phyloP scores from a whole-genome alignment of 1,140 invertebrate species.

The Aphaenogaster rudis region DNA sequence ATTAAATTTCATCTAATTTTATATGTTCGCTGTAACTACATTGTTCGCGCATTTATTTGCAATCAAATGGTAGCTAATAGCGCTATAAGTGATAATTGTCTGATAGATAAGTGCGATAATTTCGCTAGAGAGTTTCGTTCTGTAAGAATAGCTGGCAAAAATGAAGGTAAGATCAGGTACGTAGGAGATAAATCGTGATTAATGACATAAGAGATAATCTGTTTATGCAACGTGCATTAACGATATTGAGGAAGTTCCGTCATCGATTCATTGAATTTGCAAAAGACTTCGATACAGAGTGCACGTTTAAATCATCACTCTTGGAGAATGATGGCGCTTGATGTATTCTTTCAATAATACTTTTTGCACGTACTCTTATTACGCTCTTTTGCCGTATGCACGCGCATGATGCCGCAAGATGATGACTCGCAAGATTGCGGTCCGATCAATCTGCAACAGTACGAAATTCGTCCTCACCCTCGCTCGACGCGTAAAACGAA shows the following conservation, averaged over 20 bases:
- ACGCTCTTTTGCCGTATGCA: not conserved
- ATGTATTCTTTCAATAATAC: conserved; percentile 9
- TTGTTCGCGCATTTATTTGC: not conserved
- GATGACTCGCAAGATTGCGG: conserved; percentile 12
- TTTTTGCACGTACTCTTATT: conserved; percentile 19
- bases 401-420: not conserved
- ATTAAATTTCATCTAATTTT: conserved; percentile 16
- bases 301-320: conserved; percentile 16
- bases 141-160: not conserved
- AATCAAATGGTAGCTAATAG: conserved; percentile 1
- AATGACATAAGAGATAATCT: conserved; percentile 17
- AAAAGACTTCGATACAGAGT: not conserved
- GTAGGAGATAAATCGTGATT: conserved; percentile 22
- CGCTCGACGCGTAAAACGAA: not conserved
- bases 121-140: not conserved
- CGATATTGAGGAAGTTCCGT: conserved; percentile 12
- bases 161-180: not conserved
- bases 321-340: not conserved
- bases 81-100: not conserved
- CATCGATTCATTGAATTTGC: conserved; percentile 32
- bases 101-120: not conserved
- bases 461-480: conserved; percentile 41
- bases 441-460: conserved; percentile 34
- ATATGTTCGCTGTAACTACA: not conserved
- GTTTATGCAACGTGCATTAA: conserved; percentile 41